Conservation (phyloP, 2,888 invertebrate genomes). For the Tachina grossa region DNA sequence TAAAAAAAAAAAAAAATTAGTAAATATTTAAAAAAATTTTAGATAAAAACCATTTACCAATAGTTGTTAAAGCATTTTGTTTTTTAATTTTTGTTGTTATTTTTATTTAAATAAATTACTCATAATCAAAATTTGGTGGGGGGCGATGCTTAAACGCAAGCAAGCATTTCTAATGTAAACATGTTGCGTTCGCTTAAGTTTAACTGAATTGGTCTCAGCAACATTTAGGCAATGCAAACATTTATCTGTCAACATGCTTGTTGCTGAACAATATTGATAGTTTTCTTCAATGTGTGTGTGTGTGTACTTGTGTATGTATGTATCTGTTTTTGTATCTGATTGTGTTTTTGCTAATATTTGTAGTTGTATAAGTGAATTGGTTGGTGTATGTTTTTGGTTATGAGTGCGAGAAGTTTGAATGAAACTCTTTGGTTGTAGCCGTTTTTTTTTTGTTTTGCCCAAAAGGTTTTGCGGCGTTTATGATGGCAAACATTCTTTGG, state of each 20-base stretch:
- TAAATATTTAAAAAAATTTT: no score
- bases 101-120: no score
- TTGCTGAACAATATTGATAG: background rate
- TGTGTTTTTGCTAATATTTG: conserved; percentile 43
- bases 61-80: no score
- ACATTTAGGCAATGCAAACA: background rate
- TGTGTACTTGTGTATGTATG: background rate
- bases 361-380: conserved; percentile 22
- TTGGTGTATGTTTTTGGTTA: conserved; percentile 22
- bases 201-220: no score
- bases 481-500: conserved; percentile 54
- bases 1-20: no score
- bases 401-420: conserved; percentile 58
- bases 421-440: conserved; percentile 39
- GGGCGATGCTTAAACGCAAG: no score
- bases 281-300: background rate
- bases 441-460: conserved; percentile 37
- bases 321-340: conserved; percentile 17
- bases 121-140: no score
- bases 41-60: no score
- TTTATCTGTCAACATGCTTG: conserved; percentile 3
- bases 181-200: no score
- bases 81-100: no score
- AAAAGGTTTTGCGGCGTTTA: conserved; percentile 60
- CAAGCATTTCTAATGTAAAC: no score